A percentile compares a stretch with the other conserved stretches of the same genome.
Conservation (phyloP, 1,140 invertebrate genomes). For the Drosophila sp. region DNA sequence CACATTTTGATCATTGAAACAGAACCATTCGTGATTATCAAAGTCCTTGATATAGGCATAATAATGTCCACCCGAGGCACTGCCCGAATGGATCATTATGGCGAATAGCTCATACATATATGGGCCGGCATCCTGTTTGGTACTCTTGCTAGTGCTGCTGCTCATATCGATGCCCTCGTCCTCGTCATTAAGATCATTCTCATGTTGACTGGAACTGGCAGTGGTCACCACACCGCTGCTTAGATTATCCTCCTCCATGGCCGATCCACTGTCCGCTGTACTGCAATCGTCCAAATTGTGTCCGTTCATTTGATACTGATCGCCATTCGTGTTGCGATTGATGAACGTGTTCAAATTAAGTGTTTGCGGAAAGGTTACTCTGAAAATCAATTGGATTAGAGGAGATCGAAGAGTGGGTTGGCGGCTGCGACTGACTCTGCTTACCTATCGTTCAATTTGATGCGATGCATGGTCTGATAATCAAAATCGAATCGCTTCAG, state of each 20-base stretch:
- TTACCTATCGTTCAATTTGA: slow-evolving; percentile 96
- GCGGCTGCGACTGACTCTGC: neutral
- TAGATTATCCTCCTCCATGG: slow-evolving; percentile 87
- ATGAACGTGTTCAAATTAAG: slow-evolving; percentile 91
- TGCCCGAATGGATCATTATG: slow-evolving; percentile 97
- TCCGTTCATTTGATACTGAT: slow-evolving; percentile 60
- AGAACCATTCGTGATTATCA: slow-evolving; percentile 89
- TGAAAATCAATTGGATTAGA: slow-evolving; percentile 74
- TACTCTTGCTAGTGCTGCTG: slow-evolving; percentile 84
- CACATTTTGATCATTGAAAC: slow-evolving; percentile 92
- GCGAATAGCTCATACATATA: slow-evolving; percentile 95
- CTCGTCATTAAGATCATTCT: slow-evolving; percentile 83
- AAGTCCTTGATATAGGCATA: slow-evolving; percentile 97
- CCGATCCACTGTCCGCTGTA: slow-evolving; percentile 88
- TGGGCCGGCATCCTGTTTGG: slow-evolving; percentile 85
- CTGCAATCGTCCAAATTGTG: slow-evolving; percentile 85
- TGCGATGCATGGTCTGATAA: slow-evolving; percentile 92
- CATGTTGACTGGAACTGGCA: slow-evolving; percentile 77
- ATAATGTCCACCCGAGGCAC: slow-evolving; percentile 96
- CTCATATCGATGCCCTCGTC: slow-evolving; percentile 89
- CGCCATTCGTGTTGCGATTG: slow-evolving; percentile 48
- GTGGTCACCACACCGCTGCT: slow-evolving; percentile 78
- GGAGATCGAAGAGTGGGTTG: neutral
- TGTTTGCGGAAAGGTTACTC: slow-evolving; percentile 93
- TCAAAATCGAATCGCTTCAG: slow-evolving; percentile 97